A percentile compares a stretch with the other conserved stretches of the same genome.
Conservation (phyloP, 2,797 vertebrate species). For the Graptemys geographica region DNA sequence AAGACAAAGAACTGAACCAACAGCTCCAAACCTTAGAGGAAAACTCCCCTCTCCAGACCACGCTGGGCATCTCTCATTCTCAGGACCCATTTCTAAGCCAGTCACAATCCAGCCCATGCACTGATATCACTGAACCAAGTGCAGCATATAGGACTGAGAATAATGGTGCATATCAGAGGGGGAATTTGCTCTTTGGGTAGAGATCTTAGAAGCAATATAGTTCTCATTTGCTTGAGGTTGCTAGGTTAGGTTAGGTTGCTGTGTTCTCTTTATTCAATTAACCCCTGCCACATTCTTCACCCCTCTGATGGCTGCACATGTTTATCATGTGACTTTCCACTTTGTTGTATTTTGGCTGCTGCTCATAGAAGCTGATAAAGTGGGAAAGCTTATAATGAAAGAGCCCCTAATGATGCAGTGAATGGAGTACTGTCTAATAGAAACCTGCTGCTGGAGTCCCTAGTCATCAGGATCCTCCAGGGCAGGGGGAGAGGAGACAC, state of each 20-base stretch:
- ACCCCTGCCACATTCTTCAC: not conserved
- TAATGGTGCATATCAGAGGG: not conserved
- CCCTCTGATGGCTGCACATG: not conserved
- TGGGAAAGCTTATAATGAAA: not conserved
- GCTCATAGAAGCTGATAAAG: not conserved
- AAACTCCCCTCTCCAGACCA: not conserved
- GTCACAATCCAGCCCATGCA: not conserved
- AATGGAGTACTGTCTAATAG: not conserved
- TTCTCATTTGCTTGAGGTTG: not conserved
- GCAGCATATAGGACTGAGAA: not conserved
- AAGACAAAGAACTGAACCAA: not conserved
- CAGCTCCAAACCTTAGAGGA: not conserved
- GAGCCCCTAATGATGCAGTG: not conserved
- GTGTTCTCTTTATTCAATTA: not conserved
- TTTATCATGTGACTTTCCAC: fast-evolving
- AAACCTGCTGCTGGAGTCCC: not conserved
- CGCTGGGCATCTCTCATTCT: not conserved
- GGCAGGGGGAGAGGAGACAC: not conserved
- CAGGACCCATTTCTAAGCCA: not conserved
- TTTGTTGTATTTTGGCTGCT: not conserved
- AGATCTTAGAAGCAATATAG: not conserved
- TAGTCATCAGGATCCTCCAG: not conserved
- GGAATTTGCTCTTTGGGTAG: not conserved
- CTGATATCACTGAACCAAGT: fast-evolving
- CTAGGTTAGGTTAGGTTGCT: not conserved